Evolutionary conservation across 2,113 vertebrate species (phyloP).

Genomic region (mouse (Mus musculus)): DNA sequence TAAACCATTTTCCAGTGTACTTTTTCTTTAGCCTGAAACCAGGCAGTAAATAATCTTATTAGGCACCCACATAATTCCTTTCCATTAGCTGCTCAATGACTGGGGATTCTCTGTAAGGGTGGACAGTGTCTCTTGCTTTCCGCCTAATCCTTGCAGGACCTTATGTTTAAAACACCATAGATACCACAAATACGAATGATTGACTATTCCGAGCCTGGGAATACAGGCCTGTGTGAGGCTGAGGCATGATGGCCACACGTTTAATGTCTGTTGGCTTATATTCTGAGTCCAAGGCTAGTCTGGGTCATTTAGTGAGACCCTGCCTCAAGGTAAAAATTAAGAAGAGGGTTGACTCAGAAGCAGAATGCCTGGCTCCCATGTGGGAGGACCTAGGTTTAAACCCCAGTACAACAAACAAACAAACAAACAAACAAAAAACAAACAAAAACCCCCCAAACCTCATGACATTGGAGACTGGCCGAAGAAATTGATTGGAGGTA

Average conservation of each 20-base stretch:
- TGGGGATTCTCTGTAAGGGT: not conserved
- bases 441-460: not conserved
- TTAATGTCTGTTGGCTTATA: not conserved
- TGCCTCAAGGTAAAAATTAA: not conserved
- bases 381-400: not conserved
- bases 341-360: not conserved
- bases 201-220: not conserved
- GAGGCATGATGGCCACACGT: not conserved
- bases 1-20: not conserved
- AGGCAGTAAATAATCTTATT: not conserved
- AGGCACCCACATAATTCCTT: not conserved
- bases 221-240: not conserved
- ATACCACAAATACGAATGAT: not conserved
- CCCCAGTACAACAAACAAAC: not conserved
- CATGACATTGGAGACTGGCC: not conserved
- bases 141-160: not conserved
- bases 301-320: not conserved
- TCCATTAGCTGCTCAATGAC: not conserved
- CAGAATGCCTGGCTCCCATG: not conserved
- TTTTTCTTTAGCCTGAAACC: slow-evolving; percentile 17
- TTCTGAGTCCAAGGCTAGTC: not conserved
- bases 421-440: too few species aligned
- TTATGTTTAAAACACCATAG: not conserved
- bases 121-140: not conserved
- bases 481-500: not conserved